Conservation (phyloP, 2,888 invertebrate species). For the Lasioglossum calceatum region DNA sequence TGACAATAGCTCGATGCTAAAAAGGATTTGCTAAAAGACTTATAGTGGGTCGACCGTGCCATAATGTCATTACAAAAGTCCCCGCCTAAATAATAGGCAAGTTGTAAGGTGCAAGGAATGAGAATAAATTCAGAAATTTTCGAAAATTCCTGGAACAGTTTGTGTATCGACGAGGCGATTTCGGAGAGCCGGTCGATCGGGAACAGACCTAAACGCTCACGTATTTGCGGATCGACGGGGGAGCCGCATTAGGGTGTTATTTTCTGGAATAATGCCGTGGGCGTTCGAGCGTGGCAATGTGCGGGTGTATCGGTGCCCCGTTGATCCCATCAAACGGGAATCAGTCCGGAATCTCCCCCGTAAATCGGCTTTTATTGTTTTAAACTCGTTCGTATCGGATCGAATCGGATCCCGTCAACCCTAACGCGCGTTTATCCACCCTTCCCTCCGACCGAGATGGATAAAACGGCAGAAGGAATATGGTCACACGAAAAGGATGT, state of each 20-base stretch:
- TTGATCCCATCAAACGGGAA: conserved; percentile 60
- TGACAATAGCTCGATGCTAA: not conserved
- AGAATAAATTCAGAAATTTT: not conserved
- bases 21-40: too few species aligned
- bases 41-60: too few species aligned
- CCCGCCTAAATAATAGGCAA: too few species aligned
- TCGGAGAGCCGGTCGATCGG: not conserved
- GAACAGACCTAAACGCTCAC: conserved; percentile 20
- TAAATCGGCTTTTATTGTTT: conserved; percentile 67
- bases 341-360: conserved; percentile 46
- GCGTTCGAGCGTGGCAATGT: conserved; percentile 78
- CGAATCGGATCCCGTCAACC: not conserved
- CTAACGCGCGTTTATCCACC: not conserved
- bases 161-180: conserved; percentile 69
- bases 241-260: conserved; percentile 64
- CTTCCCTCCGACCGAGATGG: not conserved
- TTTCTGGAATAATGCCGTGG: conserved; percentile 74
- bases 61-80: too few species aligned
- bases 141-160: conserved; percentile 58
- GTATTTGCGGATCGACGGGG: conserved; percentile 67
- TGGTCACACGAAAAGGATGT: too few species aligned
- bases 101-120: too few species aligned
- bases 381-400: conserved; percentile 13
- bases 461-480: not conserved
- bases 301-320: conserved; percentile 64